phyloP scores from a whole-genome alignment of 1,140 invertebrate species.

The Gryllus bimaculatus region DNA sequence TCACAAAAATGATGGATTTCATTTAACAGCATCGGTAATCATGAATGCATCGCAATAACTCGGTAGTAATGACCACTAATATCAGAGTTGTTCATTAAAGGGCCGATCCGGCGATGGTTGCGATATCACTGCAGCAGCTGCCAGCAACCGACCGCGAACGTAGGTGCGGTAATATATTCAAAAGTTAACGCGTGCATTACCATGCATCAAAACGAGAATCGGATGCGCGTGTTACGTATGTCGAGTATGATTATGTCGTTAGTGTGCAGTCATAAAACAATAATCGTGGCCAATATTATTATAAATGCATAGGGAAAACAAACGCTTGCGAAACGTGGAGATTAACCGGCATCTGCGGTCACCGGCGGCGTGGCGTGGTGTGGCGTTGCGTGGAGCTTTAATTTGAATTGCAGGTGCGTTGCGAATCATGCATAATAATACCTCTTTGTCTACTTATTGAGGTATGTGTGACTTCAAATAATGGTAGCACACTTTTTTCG shows the following conservation, averaged over 20 bases:
- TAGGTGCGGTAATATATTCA: not conserved
- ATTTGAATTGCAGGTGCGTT: not conserved
- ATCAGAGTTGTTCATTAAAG: not conserved
- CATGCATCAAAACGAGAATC: not conserved
- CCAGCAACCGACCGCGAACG: not conserved
- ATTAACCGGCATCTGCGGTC: too few species aligned
- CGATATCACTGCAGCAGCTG: not conserved
- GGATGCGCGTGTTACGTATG: not conserved
- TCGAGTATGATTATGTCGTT: not conserved
- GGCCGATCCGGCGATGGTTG: not conserved
- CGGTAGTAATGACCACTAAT: not conserved
- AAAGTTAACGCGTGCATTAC: not conserved
- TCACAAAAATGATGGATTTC: not conserved
- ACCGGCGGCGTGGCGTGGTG: too few species aligned
- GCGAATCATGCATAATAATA: not conserved
- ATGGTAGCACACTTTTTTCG: too few species aligned
- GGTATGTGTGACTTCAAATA: too few species aligned
- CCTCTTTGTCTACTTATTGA: not conserved
- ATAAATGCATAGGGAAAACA: not conserved
- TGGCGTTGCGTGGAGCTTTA: too few species aligned
- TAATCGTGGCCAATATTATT: not conserved
- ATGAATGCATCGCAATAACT: not conserved
- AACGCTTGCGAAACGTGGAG: too few species aligned
- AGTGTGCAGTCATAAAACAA: not conserved
- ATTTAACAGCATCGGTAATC: not conserved